phyloP scores from a whole-genome alignment of 2,113 vertebrate genomes.

The Fulica atra region DNA sequence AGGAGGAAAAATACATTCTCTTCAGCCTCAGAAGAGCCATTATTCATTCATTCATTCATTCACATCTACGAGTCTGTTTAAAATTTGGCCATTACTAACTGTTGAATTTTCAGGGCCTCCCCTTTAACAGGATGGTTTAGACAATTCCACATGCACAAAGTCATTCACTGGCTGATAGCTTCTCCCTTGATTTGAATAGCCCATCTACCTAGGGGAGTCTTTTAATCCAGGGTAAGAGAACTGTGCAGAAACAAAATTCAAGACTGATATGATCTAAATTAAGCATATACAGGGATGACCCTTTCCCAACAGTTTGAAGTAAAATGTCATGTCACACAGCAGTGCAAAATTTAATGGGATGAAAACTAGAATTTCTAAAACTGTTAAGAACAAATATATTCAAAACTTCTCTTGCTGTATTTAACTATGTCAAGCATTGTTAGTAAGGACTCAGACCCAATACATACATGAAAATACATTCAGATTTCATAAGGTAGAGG shows the following conservation, averaged over 20 bases:
- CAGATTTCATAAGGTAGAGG: background rate
- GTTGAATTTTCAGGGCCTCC: background rate
- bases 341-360: background rate
- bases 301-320: background rate
- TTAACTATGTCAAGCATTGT: background rate
- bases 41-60: background rate
- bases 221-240: background rate
- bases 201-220: background rate
- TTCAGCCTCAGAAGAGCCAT: background rate
- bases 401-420: background rate
- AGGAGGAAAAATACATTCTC: background rate
- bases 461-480: too few species aligned
- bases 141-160: background rate
- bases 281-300: rapidly evolving
- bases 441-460: background rate
- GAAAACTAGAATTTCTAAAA: background rate
- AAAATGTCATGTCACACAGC: background rate
- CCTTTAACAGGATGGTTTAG: background rate
- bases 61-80: background rate
- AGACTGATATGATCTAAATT: background rate
- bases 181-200: background rate
- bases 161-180: background rate
- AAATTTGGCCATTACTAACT: background rate
- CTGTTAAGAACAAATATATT: background rate
- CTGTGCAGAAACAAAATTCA: background rate